These are phyloP conservation scores for Copidosoma aretas DNA, from an alignment of 2,888 invertebrate species.

Conservation along the genomic window DNA sequence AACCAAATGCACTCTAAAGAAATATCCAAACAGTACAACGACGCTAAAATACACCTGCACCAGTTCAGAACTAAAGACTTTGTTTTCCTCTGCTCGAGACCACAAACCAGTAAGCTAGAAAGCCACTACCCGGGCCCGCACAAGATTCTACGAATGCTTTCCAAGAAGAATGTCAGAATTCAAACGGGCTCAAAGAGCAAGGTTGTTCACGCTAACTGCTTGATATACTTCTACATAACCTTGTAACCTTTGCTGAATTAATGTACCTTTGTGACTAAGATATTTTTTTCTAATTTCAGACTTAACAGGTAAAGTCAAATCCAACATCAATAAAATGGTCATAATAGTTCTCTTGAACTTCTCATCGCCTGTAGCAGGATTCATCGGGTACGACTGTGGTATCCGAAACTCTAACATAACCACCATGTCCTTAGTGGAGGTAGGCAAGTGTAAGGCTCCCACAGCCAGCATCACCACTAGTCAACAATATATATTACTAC, in stretches of 20 bases:
- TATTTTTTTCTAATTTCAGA: background rate
- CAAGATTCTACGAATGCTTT: background rate
- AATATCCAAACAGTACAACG: background rate
- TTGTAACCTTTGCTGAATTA: too few species aligned
- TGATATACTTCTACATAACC: background rate
- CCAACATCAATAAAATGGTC: too few species aligned
- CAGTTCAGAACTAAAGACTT: background rate
- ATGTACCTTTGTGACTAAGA: too few species aligned
- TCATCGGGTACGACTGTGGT: too few species aligned
- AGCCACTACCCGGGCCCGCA: background rate
- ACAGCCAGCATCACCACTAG: too few species aligned
- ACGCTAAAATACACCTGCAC: background rate
- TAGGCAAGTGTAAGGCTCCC: too few species aligned
- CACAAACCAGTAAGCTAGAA: background rate
- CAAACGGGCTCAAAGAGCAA: background rate
- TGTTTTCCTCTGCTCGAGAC: background rate
- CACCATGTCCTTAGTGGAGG: too few species aligned
- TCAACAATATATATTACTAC: too few species aligned
- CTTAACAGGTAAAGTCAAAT: too few species aligned
- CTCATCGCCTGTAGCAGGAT: too few species aligned
- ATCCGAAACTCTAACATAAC: too few species aligned
- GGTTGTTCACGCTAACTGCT: background rate
- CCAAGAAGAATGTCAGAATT: background rate
- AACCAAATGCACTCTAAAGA: background rate
- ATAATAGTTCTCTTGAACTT: too few species aligned